A percentile compares a stretch with the other conserved stretches of the same genome.
Conservation (phyloP, 2,113 vertebrate genomes). For the Marmota monax region DNA sequence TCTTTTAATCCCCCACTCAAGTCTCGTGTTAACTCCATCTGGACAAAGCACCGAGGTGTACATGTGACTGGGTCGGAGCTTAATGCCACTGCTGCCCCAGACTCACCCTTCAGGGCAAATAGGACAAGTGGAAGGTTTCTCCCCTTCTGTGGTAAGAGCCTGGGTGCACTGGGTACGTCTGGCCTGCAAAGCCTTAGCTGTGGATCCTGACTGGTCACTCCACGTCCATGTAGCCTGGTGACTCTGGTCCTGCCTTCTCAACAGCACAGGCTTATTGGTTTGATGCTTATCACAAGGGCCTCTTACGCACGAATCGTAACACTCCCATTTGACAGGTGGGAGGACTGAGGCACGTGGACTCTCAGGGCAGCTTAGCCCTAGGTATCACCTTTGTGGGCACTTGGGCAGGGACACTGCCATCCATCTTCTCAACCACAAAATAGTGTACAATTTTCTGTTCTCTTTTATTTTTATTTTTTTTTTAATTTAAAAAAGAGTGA, state of each 20-base stretch:
- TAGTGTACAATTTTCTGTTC: not conserved
- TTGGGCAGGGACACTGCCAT: accelerated
- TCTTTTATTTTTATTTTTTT: not conserved
- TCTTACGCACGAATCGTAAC: accelerated
- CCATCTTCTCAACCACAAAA: not conserved
- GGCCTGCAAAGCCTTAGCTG: not conserved
- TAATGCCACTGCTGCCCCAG: not conserved
- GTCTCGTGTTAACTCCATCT: slow-evolving; percentile 81
- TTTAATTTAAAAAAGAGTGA: not conserved
- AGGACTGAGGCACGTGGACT: not conserved
- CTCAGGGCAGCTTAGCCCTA: not conserved
- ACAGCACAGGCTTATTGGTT: not conserved
- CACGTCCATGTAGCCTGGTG: accelerated
- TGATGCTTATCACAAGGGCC: not conserved
- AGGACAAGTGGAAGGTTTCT: not conserved
- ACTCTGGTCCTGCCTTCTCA: not conserved
- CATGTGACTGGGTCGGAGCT: slow-evolving; percentile 58
- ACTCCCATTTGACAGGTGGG: not conserved
- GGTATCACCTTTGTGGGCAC: not conserved
- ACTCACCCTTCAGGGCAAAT: slow-evolving; percentile 49
- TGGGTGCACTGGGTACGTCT: accelerated
- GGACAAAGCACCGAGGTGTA: slow-evolving; percentile 80
- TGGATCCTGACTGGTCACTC: accelerated
- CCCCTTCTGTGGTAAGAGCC: not conserved
- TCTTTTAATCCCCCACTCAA: slow-evolving; percentile 79